Evolutionary conservation across 2,797 vertebrate species (phyloP).

Genomic region (Silurus aristotelis): DNA sequence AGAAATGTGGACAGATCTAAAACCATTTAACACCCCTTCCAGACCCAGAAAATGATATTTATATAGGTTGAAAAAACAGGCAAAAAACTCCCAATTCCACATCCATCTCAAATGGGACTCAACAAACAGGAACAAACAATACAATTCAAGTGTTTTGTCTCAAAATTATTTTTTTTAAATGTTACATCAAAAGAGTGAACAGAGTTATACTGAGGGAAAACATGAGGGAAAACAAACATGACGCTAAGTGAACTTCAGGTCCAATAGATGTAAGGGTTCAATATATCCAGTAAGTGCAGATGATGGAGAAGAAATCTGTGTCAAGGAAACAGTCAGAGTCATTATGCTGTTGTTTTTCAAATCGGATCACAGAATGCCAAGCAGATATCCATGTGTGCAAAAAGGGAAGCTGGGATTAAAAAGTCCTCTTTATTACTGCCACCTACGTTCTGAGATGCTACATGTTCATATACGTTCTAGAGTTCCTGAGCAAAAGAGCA

Average conservation of each 20-base stretch:
- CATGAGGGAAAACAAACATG: conserved; percentile 15
- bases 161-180: conserved; percentile 32
- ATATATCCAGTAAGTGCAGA: conserved; percentile 32
- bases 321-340: conserved; percentile 14
- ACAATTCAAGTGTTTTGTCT: conserved; percentile 55
- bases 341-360: conserved; percentile 17
- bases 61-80: conserved; percentile 62
- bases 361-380: conserved; percentile 19
- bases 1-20: conserved; percentile 55
- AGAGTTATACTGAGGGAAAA: conserved; percentile 20
- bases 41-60: conserved; percentile 66
- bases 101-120: conserved; percentile 58
- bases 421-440: conserved; percentile 33
- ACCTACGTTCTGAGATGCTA: conserved; percentile 45
- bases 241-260: conserved; percentile 28
- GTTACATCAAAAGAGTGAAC: conserved; percentile 59
- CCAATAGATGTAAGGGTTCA: conserved; percentile 26
- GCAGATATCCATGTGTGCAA: conserved; percentile 36
- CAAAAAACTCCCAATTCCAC: not conserved
- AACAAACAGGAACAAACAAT: conserved; percentile 42
- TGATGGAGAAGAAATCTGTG: not conserved
- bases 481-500: conserved; percentile 56
- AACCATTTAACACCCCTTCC: conserved; percentile 57
- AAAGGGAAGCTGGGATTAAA: conserved; percentile 46
- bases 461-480: conserved; percentile 47